phyloP scores from a whole-genome alignment of 2,888 invertebrate species.

The Zele albiditarsus region DNA sequence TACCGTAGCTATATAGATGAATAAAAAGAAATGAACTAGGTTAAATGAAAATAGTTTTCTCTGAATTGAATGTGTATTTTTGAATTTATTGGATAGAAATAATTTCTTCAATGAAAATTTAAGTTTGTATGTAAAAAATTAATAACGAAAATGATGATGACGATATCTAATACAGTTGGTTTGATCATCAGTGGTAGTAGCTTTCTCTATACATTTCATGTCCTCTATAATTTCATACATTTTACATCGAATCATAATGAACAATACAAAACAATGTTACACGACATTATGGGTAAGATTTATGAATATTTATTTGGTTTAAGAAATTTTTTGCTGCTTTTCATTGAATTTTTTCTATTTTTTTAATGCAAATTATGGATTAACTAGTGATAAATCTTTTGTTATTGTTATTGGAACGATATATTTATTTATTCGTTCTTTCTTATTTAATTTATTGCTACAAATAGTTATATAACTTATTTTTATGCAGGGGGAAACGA shows the following conservation, averaged over 20 bases:
- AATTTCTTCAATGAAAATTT: not conserved
- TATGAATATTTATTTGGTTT: not conserved
- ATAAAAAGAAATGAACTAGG: not conserved
- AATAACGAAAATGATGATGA: not conserved
- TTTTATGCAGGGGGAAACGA: too few species aligned
- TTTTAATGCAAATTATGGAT: not conserved
- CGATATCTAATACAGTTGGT: slow-evolving; percentile 52
- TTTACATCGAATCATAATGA: slow-evolving; percentile 75
- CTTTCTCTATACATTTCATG: slow-evolving; percentile 75
- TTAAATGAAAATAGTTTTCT: not conserved
- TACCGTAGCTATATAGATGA: not conserved
- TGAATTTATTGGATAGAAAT: not conserved
- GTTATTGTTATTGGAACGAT: too few species aligned
- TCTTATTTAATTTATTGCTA: too few species aligned
- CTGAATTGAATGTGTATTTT: not conserved
- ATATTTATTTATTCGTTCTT: too few species aligned
- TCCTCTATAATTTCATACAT: slow-evolving; percentile 74
- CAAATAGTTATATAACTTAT: too few species aligned
- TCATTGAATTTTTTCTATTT: slow-evolving; percentile 9
- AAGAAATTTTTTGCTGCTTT: slow-evolving; percentile 13
- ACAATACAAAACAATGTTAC: slow-evolving; percentile 56
- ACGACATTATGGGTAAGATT: slow-evolving; percentile 51
- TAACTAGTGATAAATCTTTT: too few species aligned
- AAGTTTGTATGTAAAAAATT: not conserved
- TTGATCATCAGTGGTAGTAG: slow-evolving; percentile 70